Conservation (phyloP, 2,888 invertebrate species). For the Drosophila fungiperda region DNA sequence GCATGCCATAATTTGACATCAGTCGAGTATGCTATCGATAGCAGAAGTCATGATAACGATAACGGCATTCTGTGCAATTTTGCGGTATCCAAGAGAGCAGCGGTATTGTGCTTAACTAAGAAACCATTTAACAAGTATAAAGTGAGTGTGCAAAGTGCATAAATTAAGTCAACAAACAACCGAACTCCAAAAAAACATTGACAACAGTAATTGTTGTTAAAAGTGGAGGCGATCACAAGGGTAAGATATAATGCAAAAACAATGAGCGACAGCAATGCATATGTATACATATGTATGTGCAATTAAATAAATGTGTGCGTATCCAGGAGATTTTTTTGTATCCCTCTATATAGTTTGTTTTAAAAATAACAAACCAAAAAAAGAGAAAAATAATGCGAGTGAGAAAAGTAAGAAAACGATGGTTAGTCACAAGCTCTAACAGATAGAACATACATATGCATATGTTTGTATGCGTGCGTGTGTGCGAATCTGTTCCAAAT, state of each 20-base stretch:
- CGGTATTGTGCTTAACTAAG: constrained; percentile 29
- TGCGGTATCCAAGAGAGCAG: constrained; percentile 43
- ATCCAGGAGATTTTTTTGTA: background rate
- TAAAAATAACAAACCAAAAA: background rate
- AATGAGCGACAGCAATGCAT: constrained; percentile 18
- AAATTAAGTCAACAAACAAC: constrained; percentile 9
- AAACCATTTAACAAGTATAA: constrained; percentile 31
- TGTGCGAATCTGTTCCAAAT: constrained; percentile 42
- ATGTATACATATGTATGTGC: background rate
- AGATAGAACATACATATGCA: constrained; percentile 34
- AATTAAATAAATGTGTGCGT: constrained; percentile 4
- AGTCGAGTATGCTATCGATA: constrained; percentile 27
- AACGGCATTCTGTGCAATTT: constrained; percentile 34
- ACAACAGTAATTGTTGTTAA: constrained; percentile 19
- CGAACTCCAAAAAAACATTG: constrained; percentile 6
- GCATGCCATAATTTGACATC: background rate
- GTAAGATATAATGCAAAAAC: constrained; percentile 41
- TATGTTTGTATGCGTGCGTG: background rate
- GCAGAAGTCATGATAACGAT: constrained; percentile 5
- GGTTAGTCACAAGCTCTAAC: constrained; percentile 38
- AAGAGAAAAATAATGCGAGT: constrained; percentile 35
- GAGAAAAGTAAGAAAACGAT: constrained; percentile 47
- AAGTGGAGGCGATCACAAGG: constrained; percentile 18
- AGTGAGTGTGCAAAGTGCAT: constrained; percentile 25
- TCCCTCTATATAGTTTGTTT: background rate